These are phyloP conservation scores for Eustalomyia histrio DNA, from an alignment of 2,888 invertebrate genomes.

Conservation along the genomic window DNA sequence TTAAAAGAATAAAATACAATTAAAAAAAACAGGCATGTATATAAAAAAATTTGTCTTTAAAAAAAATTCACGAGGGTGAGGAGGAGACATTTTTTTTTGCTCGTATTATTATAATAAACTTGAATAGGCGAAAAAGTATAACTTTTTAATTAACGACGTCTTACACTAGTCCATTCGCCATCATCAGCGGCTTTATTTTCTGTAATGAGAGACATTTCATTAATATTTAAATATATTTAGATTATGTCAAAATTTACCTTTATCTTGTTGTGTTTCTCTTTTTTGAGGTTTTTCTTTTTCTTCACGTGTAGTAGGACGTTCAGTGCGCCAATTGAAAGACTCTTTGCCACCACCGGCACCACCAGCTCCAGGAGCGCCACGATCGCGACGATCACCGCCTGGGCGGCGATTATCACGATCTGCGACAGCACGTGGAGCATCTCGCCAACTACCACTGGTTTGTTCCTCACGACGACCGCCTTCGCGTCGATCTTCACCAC, in stretches of 20 bases:
- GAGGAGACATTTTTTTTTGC: slow-evolving; percentile 25
- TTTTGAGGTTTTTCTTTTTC: slow-evolving; percentile 76
- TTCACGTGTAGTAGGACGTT: slow-evolving; percentile 74
- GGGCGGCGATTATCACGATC: slow-evolving; percentile 72
- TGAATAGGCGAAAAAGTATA: slow-evolving; percentile 30
- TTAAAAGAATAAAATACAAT: slow-evolving; percentile 50
- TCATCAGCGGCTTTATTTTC: slow-evolving; percentile 81
- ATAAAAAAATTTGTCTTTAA: slow-evolving; percentile 53
- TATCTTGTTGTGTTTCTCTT: slow-evolving; percentile 71
- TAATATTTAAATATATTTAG: neutral
- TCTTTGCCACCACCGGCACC: slow-evolving; percentile 69
- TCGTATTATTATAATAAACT: slow-evolving; percentile 32
- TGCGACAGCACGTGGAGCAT: slow-evolving; percentile 72
- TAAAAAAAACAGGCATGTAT: slow-evolving; percentile 44
- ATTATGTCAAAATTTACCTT: slow-evolving; percentile 68
- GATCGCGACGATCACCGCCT: slow-evolving; percentile 65
- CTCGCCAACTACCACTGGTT: slow-evolving; percentile 74
- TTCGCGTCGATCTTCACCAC: slow-evolving; percentile 60
- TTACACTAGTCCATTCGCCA: slow-evolving; percentile 83
- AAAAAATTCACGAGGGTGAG: slow-evolving; percentile 57
- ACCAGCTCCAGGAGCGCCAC: slow-evolving; percentile 70
- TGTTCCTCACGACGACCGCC: slow-evolving; percentile 67
- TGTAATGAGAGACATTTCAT: slow-evolving; percentile 73
- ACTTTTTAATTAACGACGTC: slow-evolving; percentile 78
- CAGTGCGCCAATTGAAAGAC: slow-evolving; percentile 77